A percentile compares a stretch with the other conserved stretches of the same genome.
Conservation (phyloP, 2,888 invertebrate species). For the Drosophila histrio region DNA sequence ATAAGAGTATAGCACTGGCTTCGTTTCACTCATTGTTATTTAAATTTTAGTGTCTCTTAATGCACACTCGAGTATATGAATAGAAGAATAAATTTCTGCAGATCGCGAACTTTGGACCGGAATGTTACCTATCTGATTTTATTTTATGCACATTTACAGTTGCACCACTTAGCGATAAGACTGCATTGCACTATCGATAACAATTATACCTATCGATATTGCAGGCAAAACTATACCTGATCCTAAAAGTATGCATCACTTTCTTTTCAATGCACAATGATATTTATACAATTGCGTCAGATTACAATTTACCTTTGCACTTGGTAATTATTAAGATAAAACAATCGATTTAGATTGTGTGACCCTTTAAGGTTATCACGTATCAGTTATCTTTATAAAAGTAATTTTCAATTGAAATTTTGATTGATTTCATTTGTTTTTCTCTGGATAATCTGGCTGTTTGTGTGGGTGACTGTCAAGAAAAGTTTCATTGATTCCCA, state of each 20-base stretch:
- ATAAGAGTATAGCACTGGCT: background rate
- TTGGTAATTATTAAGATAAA: background rate
- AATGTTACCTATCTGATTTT: background rate
- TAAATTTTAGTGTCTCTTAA: background rate
- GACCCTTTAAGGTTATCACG: background rate
- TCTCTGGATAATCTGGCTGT: slow-evolving; percentile 97
- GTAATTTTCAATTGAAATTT: background rate
- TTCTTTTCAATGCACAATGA: background rate
- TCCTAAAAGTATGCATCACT: background rate
- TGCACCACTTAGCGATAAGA: background rate
- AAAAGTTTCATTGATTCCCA: slow-evolving; percentile 94
- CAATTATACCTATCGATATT: background rate
- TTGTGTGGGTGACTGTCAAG: slow-evolving; percentile 94
- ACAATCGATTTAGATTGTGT: background rate
- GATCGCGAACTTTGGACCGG: slow-evolving; percentile 5
- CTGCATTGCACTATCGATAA: background rate
- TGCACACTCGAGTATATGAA: background rate
- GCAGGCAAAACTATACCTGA: background rate
- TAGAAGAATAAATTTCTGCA: background rate
- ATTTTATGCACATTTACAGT: slow-evolving; percentile 1
- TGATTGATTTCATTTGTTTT: slow-evolving; percentile 84
- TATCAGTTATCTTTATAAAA: background rate
- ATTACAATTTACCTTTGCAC: background rate
- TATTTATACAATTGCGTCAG: background rate
- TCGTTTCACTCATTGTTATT: background rate